These are phyloP conservation scores for Drosophila guanche DNA, from an alignment of 1,140 invertebrate genomes.

Conservation along the genomic window DNA sequence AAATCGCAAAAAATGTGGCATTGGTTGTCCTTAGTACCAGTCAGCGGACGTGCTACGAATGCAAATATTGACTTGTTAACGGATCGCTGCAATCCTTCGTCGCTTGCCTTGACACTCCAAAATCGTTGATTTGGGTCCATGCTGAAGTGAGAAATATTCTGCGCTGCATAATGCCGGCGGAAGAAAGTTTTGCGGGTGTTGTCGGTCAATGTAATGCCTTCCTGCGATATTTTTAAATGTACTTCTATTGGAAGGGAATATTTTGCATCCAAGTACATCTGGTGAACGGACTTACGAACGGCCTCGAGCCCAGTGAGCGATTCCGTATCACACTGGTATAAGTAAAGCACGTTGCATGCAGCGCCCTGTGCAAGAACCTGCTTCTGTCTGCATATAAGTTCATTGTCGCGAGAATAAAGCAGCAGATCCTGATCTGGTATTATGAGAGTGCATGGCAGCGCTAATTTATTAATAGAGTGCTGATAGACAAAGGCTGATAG, in stretches of 20 bases:
- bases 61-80: slow-evolving; percentile 91
- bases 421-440: slow-evolving; percentile 88
- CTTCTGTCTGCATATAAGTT: slow-evolving; percentile 48
- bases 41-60: slow-evolving; percentile 93
- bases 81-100: slow-evolving; percentile 37
- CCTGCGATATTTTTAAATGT: slow-evolving; percentile 97
- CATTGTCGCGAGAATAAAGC: slow-evolving; percentile 29
- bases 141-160: slow-evolving; percentile 95
- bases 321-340: slow-evolving; percentile 95
- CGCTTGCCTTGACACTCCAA: slow-evolving; percentile 85
- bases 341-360: slow-evolving; percentile 97
- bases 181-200: slow-evolving; percentile 91
- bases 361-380: slow-evolving; percentile 85
- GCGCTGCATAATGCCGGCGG: slow-evolving; percentile 95
- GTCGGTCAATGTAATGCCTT: slow-evolving; percentile 97
- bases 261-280: slow-evolving; percentile 87
- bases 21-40: slow-evolving; percentile 92
- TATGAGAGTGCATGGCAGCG: slow-evolving; percentile 93
- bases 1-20: slow-evolving; percentile 98
- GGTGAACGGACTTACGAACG: slow-evolving; percentile 90
- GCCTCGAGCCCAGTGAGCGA: slow-evolving; percentile 97
- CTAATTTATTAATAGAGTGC: slow-evolving; percentile 97
- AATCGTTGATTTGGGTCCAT: slow-evolving; percentile 93
- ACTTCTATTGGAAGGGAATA: slow-evolving; percentile 89
- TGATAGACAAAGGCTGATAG: slow-evolving; percentile 98